These are phyloP conservation scores for Leptobrachium leishanense DNA, from an alignment of 2,113 vertebrate genomes.

Conservation along the genomic window DNA sequence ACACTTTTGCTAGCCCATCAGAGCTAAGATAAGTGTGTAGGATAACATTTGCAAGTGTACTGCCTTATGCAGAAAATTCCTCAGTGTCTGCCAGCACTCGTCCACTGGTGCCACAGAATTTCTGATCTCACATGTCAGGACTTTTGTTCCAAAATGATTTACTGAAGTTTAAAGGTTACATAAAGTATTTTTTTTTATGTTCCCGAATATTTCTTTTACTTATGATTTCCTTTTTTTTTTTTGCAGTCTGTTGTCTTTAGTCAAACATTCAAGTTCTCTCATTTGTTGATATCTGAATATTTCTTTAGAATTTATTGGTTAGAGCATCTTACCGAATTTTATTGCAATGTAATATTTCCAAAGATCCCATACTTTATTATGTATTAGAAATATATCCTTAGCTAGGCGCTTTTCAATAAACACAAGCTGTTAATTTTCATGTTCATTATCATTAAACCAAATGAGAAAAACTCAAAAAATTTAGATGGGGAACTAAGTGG, in stretches of 20 bases:
- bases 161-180: constrained; percentile 7
- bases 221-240: not conserved
- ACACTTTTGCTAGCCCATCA: constrained; percentile 30
- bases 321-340: too few relatives aligned
- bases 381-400: too few relatives aligned
- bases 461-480: too few relatives aligned
- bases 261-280: not conserved
- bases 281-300: not conserved
- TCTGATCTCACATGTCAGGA: constrained; percentile 31
- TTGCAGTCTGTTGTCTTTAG: not conserved
- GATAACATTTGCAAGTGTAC: constrained; percentile 27
- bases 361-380: too few relatives aligned
- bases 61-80: constrained; percentile 47
- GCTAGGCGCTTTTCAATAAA: too few relatives aligned
- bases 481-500: too few relatives aligned
- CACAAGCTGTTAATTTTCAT: too few relatives aligned
- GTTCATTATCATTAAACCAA: too few relatives aligned
- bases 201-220: not conserved
- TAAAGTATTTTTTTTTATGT: constrained; percentile 23
- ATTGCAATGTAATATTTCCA: too few relatives aligned
- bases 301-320: too few relatives aligned
- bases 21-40: constrained; percentile 41
- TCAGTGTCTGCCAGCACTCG: constrained; percentile 34
- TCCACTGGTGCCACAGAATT: constrained; percentile 35
- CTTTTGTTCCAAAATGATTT: constrained; percentile 40